Percentiles rank a stretch among this genome's conserved stretches.
Conservation (phyloP, 2,888 invertebrate species). For the Tolmerus cingulatus region DNA sequence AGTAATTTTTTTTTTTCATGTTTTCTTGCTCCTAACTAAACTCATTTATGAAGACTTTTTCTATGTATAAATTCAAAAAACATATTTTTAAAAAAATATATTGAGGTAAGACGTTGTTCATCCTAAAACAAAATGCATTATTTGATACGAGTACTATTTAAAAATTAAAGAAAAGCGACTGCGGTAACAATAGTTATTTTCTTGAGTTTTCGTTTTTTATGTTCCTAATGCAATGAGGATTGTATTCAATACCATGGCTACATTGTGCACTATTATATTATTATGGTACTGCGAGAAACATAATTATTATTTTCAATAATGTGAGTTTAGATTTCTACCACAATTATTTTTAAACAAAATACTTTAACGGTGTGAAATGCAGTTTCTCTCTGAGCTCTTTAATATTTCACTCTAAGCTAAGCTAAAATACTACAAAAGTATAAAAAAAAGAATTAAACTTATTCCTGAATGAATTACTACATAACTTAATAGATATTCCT, state of each 20-base stretch:
- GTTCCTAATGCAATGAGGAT: background rate
- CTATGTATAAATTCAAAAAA: background rate
- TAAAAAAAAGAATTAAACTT: background rate
- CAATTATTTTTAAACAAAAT: slow-evolving; percentile 33
- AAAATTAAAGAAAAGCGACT: slow-evolving; percentile 38
- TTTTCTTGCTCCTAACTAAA: background rate
- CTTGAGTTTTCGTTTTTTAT: background rate
- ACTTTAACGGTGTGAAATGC: slow-evolving; percentile 47
- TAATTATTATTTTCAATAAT: background rate
- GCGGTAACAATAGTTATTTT: slow-evolving; percentile 45
- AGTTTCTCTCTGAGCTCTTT: slow-evolving; percentile 43
- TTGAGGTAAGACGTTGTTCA: slow-evolving; percentile 50
- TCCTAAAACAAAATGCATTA: slow-evolving; percentile 42
- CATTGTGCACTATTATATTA: background rate
- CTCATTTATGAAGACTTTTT: background rate
- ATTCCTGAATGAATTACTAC: slow-evolving; percentile 10
- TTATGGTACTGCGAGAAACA: slow-evolving; percentile 12
- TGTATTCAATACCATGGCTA: slow-evolving; percentile 21
- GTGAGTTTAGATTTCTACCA: background rate
- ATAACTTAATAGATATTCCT: slow-evolving; percentile 24
- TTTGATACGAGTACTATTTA: slow-evolving; percentile 16
- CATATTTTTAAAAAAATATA: slow-evolving; percentile 1
- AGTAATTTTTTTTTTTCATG: slow-evolving; percentile 20
- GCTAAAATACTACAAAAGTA: slow-evolving; percentile 1
- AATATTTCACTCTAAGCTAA: background rate